These are phyloP conservation scores for Limnephilus lunatus DNA, from an alignment of 2,888 invertebrate genomes.

Conservation along the genomic window DNA sequence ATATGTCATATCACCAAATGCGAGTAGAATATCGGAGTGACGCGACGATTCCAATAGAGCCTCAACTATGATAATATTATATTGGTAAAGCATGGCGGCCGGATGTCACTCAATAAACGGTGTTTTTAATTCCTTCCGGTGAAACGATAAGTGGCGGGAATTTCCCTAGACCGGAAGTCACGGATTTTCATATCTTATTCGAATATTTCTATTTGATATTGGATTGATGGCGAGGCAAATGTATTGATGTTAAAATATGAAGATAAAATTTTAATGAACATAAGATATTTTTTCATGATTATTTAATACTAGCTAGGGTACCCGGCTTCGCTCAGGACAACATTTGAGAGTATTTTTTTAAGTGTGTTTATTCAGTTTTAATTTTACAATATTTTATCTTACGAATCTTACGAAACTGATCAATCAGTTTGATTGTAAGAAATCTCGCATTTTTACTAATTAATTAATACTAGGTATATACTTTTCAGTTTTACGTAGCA, in stretches of 20 bases:
- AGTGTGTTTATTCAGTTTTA: too few relatives aligned
- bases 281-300: background rate
- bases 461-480: too few relatives aligned
- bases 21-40: constrained; percentile 6
- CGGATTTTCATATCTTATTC: constrained; percentile 4
- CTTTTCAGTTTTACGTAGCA: too few relatives aligned
- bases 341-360: too few relatives aligned
- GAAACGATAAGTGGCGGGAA: constrained; percentile 31
- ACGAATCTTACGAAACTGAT: too few relatives aligned
- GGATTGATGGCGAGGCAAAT: background rate
- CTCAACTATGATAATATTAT: background rate
- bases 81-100: constrained; percentile 22
- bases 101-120: constrained; percentile 36
- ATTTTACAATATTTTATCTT: too few relatives aligned
- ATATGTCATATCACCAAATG: constrained; percentile 8
- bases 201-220: constrained; percentile 7
- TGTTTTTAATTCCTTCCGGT: constrained; percentile 36
- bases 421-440: too few relatives aligned
- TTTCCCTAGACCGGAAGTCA: constrained; percentile 5
- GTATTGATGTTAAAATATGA: background rate
- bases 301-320: too few relatives aligned
- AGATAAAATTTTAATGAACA: background rate
- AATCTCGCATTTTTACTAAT: too few relatives aligned
- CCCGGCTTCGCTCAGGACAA: too few relatives aligned
- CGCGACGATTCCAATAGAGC: background rate